phyloP scores from a whole-genome alignment of 1,140 invertebrate genomes.

The Dermatophagoides farinae region DNA sequence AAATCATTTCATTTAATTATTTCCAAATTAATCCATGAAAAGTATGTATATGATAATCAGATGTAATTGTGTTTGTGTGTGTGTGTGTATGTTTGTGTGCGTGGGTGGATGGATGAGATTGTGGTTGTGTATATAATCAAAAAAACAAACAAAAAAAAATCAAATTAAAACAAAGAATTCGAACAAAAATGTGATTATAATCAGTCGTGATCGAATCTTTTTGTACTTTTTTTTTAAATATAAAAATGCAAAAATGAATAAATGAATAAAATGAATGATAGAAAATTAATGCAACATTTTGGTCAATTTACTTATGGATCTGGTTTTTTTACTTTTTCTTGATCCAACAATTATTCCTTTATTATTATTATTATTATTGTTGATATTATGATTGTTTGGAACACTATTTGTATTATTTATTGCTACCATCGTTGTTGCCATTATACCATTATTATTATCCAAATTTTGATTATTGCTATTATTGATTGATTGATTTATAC shows the following conservation, averaged over 20 bases:
- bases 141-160: too few species aligned
- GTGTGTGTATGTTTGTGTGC: too few species aligned
- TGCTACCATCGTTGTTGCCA: neutral
- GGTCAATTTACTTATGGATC: conserved; percentile 8
- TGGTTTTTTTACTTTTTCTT: conserved; percentile 1
- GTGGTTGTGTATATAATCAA: too few species aligned
- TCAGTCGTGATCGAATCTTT: neutral
- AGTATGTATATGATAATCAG: too few species aligned
- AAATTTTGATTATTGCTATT: too few species aligned
- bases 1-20: too few species aligned
- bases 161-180: too few species aligned
- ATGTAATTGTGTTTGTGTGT: too few species aligned
- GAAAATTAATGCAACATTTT: conserved; percentile 6
- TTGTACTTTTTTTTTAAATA: too few species aligned
- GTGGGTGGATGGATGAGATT: too few species aligned
- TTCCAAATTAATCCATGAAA: too few species aligned
- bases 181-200: neutral
- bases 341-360: neutral
- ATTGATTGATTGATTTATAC: neutral
- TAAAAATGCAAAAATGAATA: neutral
- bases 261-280: neutral
- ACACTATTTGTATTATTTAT: neutral
- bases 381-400: neutral
- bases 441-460: too few species aligned
- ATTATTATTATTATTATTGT: neutral